Evolutionary conservation across 2,888 invertebrate species (phyloP).

Genomic region (Nymphalis polychloros): DNA sequence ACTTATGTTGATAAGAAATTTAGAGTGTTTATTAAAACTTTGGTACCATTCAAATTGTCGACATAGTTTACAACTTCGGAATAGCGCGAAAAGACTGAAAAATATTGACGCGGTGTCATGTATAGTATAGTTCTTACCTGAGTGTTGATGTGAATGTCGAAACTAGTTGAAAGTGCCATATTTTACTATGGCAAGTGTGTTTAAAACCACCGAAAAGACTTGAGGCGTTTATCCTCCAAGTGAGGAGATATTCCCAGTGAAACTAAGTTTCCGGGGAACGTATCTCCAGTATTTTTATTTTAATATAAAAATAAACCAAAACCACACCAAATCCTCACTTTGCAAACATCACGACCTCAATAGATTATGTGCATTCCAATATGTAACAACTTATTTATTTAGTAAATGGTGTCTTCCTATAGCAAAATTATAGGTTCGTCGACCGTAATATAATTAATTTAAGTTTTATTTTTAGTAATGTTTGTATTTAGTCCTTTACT

Average conservation of each 20-base stretch:
- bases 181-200: constrained; percentile 18
- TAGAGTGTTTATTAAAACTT: constrained; percentile 13
- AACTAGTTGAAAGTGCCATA: constrained; percentile 50
- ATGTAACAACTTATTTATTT: constrained; percentile 48
- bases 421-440: constrained; percentile 33
- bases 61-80: constrained; percentile 10
- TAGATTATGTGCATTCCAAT: constrained; percentile 51
- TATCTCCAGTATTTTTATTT: constrained; percentile 43
- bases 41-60: constrained; percentile 18
- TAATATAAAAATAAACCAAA: constrained; percentile 53
- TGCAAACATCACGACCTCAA: constrained; percentile 25
- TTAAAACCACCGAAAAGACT: constrained; percentile 44
- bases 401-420: constrained; percentile 64
- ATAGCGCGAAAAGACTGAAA: constrained; percentile 53
- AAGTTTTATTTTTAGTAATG: constrained; percentile 13
- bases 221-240: constrained; percentile 46
- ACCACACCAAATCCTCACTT: constrained; percentile 45
- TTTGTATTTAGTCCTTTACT: constrained; percentile 4
- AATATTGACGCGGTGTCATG: constrained; percentile 43
- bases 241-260: constrained; percentile 42
- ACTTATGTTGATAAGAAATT: constrained; percentile 19
- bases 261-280: constrained; percentile 50
- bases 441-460: constrained; percentile 20
- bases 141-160: constrained; percentile 15
- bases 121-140: constrained; percentile 36